These are phyloP conservation scores for Toxostoma redivivum DNA, from an alignment of 2,113 vertebrate genomes.

Conservation along the genomic window DNA sequence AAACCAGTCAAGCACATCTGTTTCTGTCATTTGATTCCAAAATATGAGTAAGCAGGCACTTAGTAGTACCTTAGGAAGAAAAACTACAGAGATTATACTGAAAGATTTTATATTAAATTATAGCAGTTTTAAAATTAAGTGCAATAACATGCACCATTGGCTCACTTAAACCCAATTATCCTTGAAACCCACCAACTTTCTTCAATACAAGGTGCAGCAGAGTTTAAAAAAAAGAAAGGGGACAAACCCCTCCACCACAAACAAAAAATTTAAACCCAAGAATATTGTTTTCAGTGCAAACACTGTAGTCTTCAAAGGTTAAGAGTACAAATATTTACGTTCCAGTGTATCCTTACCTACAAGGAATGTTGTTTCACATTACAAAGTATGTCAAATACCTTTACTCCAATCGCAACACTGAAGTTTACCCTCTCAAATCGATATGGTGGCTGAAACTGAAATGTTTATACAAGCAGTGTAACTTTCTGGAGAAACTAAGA, in stretches of 20 bases:
- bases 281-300: constrained; percentile 57
- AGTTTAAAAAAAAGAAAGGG: background rate
- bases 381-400: constrained; percentile 37
- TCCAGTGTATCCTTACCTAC: constrained; percentile 49
- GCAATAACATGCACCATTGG: background rate
- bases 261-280: background rate
- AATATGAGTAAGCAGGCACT: background rate
- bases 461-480: constrained; percentile 35
- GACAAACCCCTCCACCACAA: background rate
- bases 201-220: constrained; percentile 2
- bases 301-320: constrained; percentile 39
- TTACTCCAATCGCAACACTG: background rate
- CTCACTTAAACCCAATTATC: background rate
- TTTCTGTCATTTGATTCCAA: background rate
- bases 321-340: constrained; percentile 54
- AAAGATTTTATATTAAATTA: background rate
- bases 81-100: background rate
- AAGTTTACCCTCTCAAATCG: background rate
- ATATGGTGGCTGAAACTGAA: background rate
- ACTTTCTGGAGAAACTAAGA: constrained; percentile 24
- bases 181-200: background rate
- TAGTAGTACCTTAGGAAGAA: background rate
- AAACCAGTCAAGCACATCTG: background rate
- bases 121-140: background rate
- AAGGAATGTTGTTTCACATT: constrained; percentile 42